Conservation (phyloP, 53 echinoderm and acorn worm genomes). For the Actinopyga echinites region DNA sequence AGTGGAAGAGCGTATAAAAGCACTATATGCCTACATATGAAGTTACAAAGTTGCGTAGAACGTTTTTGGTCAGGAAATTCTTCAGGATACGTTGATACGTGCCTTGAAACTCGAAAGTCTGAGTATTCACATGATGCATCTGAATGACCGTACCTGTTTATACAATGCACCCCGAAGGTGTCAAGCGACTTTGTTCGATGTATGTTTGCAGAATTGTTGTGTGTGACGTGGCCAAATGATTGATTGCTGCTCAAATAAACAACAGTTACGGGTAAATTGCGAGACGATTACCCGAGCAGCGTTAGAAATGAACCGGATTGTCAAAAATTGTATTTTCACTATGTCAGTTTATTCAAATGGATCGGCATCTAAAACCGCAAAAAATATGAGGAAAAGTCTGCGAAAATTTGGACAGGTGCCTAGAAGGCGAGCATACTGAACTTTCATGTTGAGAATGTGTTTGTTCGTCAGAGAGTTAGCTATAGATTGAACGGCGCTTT, state of each 20-base stretch:
- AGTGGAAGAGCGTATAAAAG: too few species aligned
- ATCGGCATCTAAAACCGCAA: background rate
- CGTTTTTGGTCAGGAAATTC: too few species aligned
- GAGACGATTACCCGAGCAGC: constrained; percentile 28
- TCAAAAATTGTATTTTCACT: constrained; percentile 34
- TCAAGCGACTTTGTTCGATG: background rate
- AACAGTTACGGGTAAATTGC: constrained; percentile 37
- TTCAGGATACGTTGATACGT: too few species aligned
- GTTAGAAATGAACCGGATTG: constrained; percentile 42
- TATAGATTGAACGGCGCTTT: too few species aligned
- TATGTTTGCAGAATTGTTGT: constrained; percentile 9
- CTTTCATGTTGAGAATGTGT: too few species aligned
- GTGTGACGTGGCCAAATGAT: constrained; percentile 2
- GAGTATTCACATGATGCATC: background rate
- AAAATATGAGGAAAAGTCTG: too few species aligned
- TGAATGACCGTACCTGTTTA: constrained; percentile 8
- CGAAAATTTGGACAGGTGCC: too few species aligned
- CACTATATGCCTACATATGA: too few species aligned
- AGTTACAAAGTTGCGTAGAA: too few species aligned
- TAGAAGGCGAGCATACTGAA: too few species aligned
- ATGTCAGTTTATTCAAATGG: constrained; percentile 37
- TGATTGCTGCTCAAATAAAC: constrained; percentile 39
- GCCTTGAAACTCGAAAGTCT: background rate
- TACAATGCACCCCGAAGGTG: constrained; percentile 11
- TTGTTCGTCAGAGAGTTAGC: too few species aligned